Evolutionary conservation across 2,888 invertebrate species (phyloP).

Genomic region (Carpatolechia fugitivella): DNA sequence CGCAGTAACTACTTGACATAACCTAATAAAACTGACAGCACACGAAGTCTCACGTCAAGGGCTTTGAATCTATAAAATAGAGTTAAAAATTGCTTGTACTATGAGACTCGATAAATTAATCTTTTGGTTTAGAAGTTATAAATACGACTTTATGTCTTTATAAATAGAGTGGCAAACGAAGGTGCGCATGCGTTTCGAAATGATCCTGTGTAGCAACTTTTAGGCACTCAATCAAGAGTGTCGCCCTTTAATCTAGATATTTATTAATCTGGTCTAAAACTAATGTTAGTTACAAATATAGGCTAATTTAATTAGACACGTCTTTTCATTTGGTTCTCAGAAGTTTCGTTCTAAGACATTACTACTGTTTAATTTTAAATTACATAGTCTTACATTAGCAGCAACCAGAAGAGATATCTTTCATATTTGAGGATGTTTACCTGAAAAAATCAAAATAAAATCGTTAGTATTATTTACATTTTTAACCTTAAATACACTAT

Average conservation of each 20-base stretch:
- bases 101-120: neutral
- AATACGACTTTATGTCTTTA: neutral
- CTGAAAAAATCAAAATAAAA: no score
- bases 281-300: neutral
- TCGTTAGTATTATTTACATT: no score
- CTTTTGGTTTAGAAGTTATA: no score
- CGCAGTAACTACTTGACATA: slow-evolving; percentile 36
- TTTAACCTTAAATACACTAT: no score
- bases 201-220: slow-evolving; percentile 5
- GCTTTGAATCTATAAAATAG: neutral
- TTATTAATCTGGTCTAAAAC: slow-evolving; percentile 4
- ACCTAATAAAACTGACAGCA: slow-evolving; percentile 24
- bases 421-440: no score
- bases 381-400: neutral
- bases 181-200: neutral
- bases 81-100: neutral
- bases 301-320: slow-evolving; percentile 7
- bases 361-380: neutral
- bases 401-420: neutral
- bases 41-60: neutral
- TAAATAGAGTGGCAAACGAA: neutral
- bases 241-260: slow-evolving; percentile 11
- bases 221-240: slow-evolving; percentile 11
- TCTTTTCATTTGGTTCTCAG: neutral
- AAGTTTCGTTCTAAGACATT: neutral